These are phyloP conservation scores for Gobio occitaniae DNA, from an alignment of 2,797 vertebrate species.

Conservation along the genomic window DNA sequence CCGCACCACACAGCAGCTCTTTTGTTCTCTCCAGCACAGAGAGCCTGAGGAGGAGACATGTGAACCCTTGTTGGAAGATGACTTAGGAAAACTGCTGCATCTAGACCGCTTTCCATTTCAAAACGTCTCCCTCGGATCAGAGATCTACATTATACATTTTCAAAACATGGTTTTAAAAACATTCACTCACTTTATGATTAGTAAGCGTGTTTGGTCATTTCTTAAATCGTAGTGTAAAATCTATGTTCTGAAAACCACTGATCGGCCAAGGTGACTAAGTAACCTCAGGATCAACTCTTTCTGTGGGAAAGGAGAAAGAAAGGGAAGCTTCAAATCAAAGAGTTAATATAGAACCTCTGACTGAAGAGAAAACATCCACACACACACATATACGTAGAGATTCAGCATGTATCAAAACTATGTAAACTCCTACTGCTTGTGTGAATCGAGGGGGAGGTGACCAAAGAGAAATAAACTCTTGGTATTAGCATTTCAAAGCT, in stretches of 20 bases:
- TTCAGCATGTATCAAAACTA: conserved; percentile 8
- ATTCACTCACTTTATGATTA: background rate
- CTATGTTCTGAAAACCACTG: background rate
- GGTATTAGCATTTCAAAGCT: conserved; percentile 49
- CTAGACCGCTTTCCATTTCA: background rate
- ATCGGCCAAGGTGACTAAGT: background rate
- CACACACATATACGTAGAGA: conserved; percentile 29
- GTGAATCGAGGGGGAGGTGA: conserved; percentile 5
- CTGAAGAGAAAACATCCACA: conserved; percentile 27
- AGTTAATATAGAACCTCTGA: conserved; percentile 39
- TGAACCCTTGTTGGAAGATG: background rate
- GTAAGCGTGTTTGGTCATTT: background rate
- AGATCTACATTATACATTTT: background rate
- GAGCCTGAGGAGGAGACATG: conserved; percentile 9
- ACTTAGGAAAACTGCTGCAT: conserved; percentile 7
- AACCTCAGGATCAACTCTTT: conserved; percentile 33
- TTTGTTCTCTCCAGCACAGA: conserved; percentile 16
- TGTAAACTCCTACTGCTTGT: conserved; percentile 39
- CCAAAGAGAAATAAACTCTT: conserved; percentile 43
- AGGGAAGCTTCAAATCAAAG: conserved; percentile 22
- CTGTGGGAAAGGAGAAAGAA: conserved; percentile 23
- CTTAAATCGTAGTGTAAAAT: background rate
- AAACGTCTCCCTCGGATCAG: background rate
- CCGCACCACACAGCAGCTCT: conserved; percentile 18
- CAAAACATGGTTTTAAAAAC: background rate